Evolutionary conservation across 2,888 invertebrate species (phyloP), one percentile per base, ranked within the genome.

Genomic region (Plusia festucae): DNA sequence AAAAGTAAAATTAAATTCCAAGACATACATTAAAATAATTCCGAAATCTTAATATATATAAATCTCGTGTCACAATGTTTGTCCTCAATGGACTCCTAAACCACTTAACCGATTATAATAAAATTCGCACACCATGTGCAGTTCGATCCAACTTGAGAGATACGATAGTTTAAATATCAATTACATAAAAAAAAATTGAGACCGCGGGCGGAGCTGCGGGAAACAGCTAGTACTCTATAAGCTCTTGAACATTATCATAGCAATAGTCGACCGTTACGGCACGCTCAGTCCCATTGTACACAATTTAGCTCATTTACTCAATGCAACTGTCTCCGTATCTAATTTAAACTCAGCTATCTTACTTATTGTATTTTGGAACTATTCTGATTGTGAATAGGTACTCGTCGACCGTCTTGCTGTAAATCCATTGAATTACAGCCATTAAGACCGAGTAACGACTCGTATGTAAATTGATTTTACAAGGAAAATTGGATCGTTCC

Each of bases 301-400:
- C 82, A 83, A 83, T 83, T 84, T 76, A 82, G 69, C 70, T 72
- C 81, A 85, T 82, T 85, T 82, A 79, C 73, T 65, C 75, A 79
- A 81, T 83, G 71, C 68, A 68, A 76, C 71, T 68, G 73, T 77
- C 78, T 40, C 61, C 53, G 54, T 53, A 69, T 81, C 78, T 82
- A 83, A 83, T 86, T 81, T 79, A 79, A 85, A 85, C 78, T 86
- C 82, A 53, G 46, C 59, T 70, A 76, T 76, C 78, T 76, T 73
- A 58, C 69, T 54, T 61, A 77, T 62, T 77, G 78, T 65, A 44
- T n/a, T 73, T 61, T 44, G 44, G 40, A 62, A 53, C 53, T 53
- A 64, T 61, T 66, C 61, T 66, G 55, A 64, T 62, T 59, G 16
- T 64, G 53, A 54, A 54, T 44, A 56, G 53, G 40, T 20, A 18